Evolutionary conservation across 2,888 invertebrate species (phyloP), one percentile per base, ranked within the genome.

Genomic region (Caenorhabditis virilis): DNA sequence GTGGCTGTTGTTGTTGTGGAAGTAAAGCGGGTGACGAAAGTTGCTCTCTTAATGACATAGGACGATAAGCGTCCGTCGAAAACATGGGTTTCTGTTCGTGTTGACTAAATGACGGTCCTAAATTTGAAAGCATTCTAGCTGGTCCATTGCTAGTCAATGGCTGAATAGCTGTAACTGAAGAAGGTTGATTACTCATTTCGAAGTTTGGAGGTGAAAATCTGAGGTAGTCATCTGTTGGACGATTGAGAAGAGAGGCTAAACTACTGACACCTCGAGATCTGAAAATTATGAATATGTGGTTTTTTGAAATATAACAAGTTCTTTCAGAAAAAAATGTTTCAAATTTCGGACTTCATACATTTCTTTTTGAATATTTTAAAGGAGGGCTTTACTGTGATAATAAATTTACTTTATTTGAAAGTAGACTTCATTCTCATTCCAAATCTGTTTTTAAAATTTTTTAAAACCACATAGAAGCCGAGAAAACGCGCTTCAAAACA

Each of bases 21-120:
- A n/a, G n/a, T n/a, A n/a, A n/a, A n/a, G n/a, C n/a, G 0, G 72
- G 72, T 18, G 69, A 60, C 2, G 69, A 59, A 1, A 69, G 36
- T 38, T 69, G 69, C 25, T 72, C 69, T 26, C 60, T 65, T 16
- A 65, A 49, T 11, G 58, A 51, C 16, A 59, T 18, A 13, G 64
- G 58, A 26, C 55, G 45, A 39, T 64, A 64, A 5, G 51, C 55
- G 36, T 64, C 59, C 5, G 38, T 20, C 18, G 38, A 20, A 7
- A 20, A 38, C 16, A 20, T 20, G 5, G 36, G 38, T 5, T 7
- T 38, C 38, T 7, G 2, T 18, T 30, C 30, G 7, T 30, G 30
- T 30, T 7, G 20, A 47, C 55, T 20, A 45, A 48, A 2, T 26
- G 4, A 7, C 20, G 27, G 26, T n/a, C 42, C 27, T 41, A 69